Conservation (phyloP, 2,797 vertebrate genomes). For the Galagoides demidoff region DNA sequence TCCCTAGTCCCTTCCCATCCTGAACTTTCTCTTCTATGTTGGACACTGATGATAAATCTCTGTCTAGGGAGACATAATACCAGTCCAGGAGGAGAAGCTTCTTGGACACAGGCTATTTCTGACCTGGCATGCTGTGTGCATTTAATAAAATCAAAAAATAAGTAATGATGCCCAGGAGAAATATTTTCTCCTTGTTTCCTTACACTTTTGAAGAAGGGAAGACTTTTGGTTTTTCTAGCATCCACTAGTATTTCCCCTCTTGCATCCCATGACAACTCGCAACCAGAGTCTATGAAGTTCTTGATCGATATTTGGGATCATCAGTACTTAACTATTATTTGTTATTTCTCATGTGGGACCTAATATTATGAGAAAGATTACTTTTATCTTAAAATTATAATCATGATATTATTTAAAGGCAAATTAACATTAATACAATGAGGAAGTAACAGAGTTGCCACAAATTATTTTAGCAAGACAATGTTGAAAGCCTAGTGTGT, state of each 20-base stretch:
- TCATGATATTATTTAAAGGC: not conserved
- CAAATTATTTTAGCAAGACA: not conserved
- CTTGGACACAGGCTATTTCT: not conserved
- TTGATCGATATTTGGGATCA: not conserved
- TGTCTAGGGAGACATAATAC: not conserved
- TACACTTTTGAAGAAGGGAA: slow-evolving; percentile 20
- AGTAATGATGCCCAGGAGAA: not conserved
- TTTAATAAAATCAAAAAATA: slow-evolving; percentile 55
- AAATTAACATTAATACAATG: not conserved
- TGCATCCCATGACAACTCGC: not conserved
- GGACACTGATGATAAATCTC: not conserved
- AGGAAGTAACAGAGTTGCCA: not conserved
- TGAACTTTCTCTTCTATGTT: not conserved
- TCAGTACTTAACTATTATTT: not conserved
- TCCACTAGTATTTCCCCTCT: not conserved
- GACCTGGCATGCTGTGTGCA: not conserved
- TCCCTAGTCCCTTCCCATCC: not conserved
- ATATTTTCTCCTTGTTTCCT: not conserved
- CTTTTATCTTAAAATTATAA: slow-evolving; percentile 51
- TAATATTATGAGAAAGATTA: slow-evolving; percentile 10
- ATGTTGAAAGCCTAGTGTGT: not conserved
- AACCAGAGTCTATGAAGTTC: not conserved
- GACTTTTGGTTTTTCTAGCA: slow-evolving; percentile 16
- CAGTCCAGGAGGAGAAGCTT: not conserved
- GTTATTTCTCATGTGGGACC: not conserved